These are phyloP conservation scores for Aegotheles bennettii DNA, from an alignment of 2,113 vertebrate species.

Conservation along the genomic window DNA sequence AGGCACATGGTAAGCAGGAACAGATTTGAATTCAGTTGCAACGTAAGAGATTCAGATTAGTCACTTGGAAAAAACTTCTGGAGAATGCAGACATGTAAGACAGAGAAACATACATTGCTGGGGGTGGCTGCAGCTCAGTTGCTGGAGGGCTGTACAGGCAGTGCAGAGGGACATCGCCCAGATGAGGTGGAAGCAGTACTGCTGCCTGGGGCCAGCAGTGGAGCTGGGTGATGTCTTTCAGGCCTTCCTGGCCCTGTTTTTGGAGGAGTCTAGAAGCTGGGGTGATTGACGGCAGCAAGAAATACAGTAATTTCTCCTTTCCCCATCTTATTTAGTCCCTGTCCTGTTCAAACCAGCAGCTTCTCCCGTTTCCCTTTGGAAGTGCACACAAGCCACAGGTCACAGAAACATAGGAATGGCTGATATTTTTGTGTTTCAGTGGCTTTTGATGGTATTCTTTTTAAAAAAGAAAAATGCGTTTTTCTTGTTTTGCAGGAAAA, in stretches of 20 bases:
- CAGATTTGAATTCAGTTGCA: background rate
- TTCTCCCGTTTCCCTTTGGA: background rate
- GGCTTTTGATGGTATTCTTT: background rate
- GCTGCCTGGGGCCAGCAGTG: accelerated
- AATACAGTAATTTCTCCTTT: background rate
- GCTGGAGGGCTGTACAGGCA: background rate
- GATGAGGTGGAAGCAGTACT: background rate
- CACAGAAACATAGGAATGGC: background rate
- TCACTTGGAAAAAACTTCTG: background rate
- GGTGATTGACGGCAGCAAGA: background rate
- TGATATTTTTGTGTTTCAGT: background rate
- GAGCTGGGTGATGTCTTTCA: background rate
- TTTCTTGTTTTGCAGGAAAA: background rate
- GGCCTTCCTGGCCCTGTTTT: background rate
- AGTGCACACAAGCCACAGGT: background rate
- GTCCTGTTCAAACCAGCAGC: background rate
- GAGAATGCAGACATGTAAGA: background rate
- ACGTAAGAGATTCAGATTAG: background rate
- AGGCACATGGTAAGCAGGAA: background rate
- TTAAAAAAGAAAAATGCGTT: background rate
- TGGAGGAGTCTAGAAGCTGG: background rate
- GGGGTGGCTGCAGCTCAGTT: background rate
- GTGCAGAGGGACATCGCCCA: background rate
- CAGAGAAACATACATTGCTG: background rate
- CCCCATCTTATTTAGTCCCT: background rate